Conservation (phyloP, 1,140 invertebrate species). For the Drosophila pectinifera region DNA sequence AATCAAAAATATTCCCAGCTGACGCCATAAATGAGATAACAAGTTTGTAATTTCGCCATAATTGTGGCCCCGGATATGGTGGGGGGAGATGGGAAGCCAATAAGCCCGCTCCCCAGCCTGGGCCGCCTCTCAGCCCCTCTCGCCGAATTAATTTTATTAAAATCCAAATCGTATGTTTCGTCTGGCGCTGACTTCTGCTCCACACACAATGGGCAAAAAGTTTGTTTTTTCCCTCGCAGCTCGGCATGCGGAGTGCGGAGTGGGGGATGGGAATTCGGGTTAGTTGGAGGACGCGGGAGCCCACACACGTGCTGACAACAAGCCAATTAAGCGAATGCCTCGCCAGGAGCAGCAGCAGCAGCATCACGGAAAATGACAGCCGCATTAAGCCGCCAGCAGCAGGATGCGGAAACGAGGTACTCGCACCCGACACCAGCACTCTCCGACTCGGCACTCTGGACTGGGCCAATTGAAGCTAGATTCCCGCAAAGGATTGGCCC, state of each 20-base stretch:
- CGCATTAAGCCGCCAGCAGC: constrained; percentile 8
- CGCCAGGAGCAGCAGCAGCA: background rate
- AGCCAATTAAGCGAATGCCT: constrained; percentile 50
- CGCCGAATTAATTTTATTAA: constrained; percentile 60
- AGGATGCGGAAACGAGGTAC: background rate
- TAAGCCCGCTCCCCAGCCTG: constrained; percentile 4
- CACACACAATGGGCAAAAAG: constrained; percentile 29
- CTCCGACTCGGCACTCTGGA: too few relatives aligned
- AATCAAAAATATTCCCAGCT: constrained; percentile 77
- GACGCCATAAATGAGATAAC: constrained; percentile 79
- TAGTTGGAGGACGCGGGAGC: constrained; percentile 1
- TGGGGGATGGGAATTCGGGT: background rate
- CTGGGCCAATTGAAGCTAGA: constrained; percentile 23
- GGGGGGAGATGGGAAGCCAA: constrained; percentile 1
- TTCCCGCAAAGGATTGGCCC: constrained; percentile 7
- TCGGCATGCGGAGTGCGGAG: background rate
- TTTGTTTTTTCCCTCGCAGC: constrained; percentile 28
- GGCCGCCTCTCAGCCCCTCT: background rate
- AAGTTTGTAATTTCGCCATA: constrained; percentile 79
- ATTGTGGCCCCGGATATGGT: constrained; percentile 39
- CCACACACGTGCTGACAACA: constrained; percentile 50
- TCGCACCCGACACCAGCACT: background rate
- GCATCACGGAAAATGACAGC: constrained; percentile 1
- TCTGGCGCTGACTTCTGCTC: constrained; percentile 31
- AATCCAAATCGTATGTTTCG: constrained; percentile 70